A percentile compares a stretch with the other conserved stretches of the same genome.
Conservation (phyloP, 2,888 invertebrate species). For the Clivina fossor region DNA sequence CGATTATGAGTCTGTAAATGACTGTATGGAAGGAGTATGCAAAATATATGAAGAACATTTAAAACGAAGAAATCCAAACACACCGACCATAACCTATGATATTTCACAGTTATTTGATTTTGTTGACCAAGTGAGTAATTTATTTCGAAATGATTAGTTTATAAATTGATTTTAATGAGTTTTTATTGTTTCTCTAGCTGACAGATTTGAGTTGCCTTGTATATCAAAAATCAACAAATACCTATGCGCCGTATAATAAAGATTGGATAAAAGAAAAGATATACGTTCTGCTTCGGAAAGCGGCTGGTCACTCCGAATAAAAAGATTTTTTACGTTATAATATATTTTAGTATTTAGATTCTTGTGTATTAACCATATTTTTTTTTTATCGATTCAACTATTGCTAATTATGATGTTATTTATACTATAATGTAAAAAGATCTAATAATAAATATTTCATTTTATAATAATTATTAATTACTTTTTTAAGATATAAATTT, state of each 20-base stretch:
- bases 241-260: slow-evolving; percentile 98
- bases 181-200: slow-evolving; percentile 58
- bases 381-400: no score
- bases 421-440: no score
- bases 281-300: slow-evolving; percentile 90
- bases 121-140: slow-evolving; percentile 91
- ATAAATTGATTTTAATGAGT: slow-evolving; percentile 2
- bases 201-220: slow-evolving; percentile 95
- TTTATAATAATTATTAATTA: no score
- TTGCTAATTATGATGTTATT: no score
- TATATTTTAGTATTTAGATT: no score
- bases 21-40: slow-evolving; percentile 98
- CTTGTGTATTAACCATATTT: no score
- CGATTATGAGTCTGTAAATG: slow-evolving; percentile 97
- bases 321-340: no score
- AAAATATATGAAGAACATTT: slow-evolving; percentile 99
- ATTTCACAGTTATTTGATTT: slow-evolving; percentile 98
- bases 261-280: slow-evolving; percentile 99
- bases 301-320: slow-evolving; percentile 65
- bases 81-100: slow-evolving; percentile 97
- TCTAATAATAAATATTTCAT: no score
- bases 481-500: no score
- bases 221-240: slow-evolving; percentile 92
- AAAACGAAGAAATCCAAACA: slow-evolving; percentile 92
- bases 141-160: slow-evolving; percentile 42